Percentiles rank a stretch among this genome's conserved stretches.
Evolutionary conservation across 2,888 invertebrate genomes (phyloP).

Genomic region (Aelia acuminata): DNA sequence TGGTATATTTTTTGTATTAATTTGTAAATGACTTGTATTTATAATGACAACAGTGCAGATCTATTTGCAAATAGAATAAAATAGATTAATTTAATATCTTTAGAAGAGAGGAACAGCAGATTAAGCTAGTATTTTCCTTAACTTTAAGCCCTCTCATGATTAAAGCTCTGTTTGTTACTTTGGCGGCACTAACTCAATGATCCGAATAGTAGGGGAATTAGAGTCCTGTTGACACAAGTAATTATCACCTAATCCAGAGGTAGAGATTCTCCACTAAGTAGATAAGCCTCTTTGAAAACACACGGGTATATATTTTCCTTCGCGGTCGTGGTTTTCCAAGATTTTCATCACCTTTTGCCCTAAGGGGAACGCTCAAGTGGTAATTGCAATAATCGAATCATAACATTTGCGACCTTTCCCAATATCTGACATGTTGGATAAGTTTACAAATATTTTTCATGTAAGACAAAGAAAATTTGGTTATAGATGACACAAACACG

Average conservation of each 20-base stretch:
- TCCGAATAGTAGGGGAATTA: background rate
- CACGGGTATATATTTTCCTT: background rate
- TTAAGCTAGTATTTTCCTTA: background rate
- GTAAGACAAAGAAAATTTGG: no score
- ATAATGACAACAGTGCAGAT: no score
- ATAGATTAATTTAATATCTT: no score
- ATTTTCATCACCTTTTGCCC: background rate
- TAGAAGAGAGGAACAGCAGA: no score
- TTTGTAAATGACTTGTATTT: no score
- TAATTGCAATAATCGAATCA: background rate
- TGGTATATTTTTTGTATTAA: no score
- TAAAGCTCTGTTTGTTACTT: background rate
- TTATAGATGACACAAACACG: no score
- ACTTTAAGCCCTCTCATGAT: background rate
- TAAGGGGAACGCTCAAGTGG: background rate
- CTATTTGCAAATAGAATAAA: no score
- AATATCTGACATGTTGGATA: no score
- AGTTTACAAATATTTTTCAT: no score
- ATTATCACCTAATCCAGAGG: slow-evolving; percentile 5
- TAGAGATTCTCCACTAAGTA: slow-evolving; percentile 5
- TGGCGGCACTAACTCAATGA: background rate
- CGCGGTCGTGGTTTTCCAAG: background rate
- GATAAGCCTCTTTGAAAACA: slow-evolving; percentile 24
- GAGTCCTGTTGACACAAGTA: slow-evolving; percentile 27
- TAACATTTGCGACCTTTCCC: background rate